Conservation (phyloP, 1,140 invertebrate genomes). For the Triops cancriformis region DNA sequence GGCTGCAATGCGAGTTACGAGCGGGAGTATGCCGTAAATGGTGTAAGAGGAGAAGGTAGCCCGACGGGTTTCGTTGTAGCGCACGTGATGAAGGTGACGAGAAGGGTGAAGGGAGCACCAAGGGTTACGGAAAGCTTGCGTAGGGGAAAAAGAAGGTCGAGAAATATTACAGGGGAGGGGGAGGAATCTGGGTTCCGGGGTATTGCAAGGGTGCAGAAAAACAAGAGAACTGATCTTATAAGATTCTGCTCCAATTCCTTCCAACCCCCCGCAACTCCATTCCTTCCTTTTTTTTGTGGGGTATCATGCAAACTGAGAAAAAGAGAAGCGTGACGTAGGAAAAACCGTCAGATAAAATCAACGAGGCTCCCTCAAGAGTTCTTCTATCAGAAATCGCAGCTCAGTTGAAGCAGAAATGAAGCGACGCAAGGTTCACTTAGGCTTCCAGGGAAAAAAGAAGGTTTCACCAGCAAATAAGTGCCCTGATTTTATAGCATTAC, state of each 20-base stretch:
- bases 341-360: background rate
- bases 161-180: background rate
- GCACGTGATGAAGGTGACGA: constrained; percentile 5
- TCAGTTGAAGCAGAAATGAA: background rate
- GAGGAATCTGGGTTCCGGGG: background rate
- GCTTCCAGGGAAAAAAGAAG: background rate
- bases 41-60: background rate
- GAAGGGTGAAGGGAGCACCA: background rate
- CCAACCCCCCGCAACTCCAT: background rate
- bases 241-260: background rate
- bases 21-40: background rate
- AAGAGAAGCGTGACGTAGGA: background rate
- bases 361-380: background rate
- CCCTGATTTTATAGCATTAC: too few species aligned
- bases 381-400: background rate
- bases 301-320: background rate
- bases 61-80: background rate
- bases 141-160: background rate
- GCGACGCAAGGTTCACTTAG: background rate
- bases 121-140: background rate
- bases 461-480: background rate
- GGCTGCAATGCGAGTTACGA: background rate
- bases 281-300: background rate
- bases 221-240: constrained; percentile 3
- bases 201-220: background rate